Base-by-base conservation (phyloP, 2,888 invertebrate species). In the Spodoptera exigua region DNA sequence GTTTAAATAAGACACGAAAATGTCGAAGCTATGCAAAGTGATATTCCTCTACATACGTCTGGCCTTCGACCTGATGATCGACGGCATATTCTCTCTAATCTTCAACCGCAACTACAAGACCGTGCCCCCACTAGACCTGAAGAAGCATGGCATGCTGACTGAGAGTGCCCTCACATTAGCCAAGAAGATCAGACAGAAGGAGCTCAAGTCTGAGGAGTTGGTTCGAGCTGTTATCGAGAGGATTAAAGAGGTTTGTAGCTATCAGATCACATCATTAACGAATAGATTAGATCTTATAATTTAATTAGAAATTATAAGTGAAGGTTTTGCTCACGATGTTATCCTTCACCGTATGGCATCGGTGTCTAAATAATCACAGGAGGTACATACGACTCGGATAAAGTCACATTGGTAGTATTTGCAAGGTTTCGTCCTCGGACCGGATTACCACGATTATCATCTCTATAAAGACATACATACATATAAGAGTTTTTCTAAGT, bases 191-290 rank as follows among this genome's bases (percentile, higher is more conserved):
- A 95, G 95, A 83, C 67, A 84, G 11, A 94, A 94, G 53, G 92
- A 96, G 79, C 66, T 97, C n/a, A 95, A 95, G 47, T 95, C 96
- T 1, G 96, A 96, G 84, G 95, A 96, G 70, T 94, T 98, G 17
- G 97, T 98, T 0, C 91, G 92, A 67, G 95, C 96, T 2, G 97
- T 96, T 80, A 97, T 97, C 62, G 95, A 96, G 18, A 95, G 98
- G 75, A 97, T 98, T 43, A 95, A 96, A 74, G 95, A 96, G 89
- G 95, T 97, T 37, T 72, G 68, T 52, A 14, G 0, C 9, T 12
- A 12, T 10, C 1, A n/a, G n/a, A n/a, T n/a, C n/a, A n/a, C n/a
- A n/a, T n/a, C n/a, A n/a, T n/a, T n/a, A n/a, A n/a, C n/a, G n/a
- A n/a, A n/a, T n/a, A n/a, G n/a, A n/a, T n/a, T n/a, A n/a, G n/a